These are phyloP conservation scores for Chionodraco myersi DNA, from an alignment of 2,113 vertebrate species.

Conservation along the genomic window DNA sequence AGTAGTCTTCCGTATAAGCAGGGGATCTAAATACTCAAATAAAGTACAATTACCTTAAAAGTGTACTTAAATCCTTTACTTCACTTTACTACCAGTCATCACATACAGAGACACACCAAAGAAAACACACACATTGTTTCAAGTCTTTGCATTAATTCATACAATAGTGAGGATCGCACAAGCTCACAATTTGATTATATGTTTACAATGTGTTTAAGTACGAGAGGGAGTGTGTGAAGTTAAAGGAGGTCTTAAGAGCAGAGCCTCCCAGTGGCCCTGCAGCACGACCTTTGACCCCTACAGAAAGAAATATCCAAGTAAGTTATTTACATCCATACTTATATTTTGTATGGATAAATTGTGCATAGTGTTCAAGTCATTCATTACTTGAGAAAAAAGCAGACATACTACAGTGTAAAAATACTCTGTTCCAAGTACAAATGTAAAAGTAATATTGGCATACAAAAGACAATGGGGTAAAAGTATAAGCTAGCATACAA, in stretches of 20 bases:
- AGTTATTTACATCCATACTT: neutral
- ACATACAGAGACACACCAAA: neutral
- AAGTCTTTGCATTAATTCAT: neutral
- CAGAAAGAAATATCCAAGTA: slow-evolving; percentile 59
- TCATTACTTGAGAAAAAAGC: too few relatives aligned
- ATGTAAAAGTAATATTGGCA: too few relatives aligned
- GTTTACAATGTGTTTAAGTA: slow-evolving; percentile 49
- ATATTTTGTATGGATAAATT: neutral
- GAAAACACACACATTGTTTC: too few relatives aligned
- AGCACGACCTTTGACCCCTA: slow-evolving; percentile 30
- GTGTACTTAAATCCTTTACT: too few relatives aligned
- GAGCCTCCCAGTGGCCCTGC: slow-evolving; percentile 36
- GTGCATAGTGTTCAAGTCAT: too few relatives aligned
- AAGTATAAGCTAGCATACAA: too few relatives aligned
- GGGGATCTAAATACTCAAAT: too few relatives aligned
- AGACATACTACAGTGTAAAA: too few relatives aligned
- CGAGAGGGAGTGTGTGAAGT: slow-evolving; percentile 48
- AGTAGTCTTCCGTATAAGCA: too few relatives aligned
- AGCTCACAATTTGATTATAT: neutral
- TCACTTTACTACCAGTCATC: neutral
- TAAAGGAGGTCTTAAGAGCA: slow-evolving; percentile 24
- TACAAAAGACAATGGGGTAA: too few relatives aligned
- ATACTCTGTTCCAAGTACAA: too few relatives aligned
- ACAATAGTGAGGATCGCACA: neutral
- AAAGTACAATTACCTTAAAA: too few relatives aligned